A percentile compares a stretch with the other conserved stretches of the same genome.
Evolutionary conservation across 2,888 invertebrate genomes (phyloP).

Genomic region (Lomographa bimaculata): DNA sequence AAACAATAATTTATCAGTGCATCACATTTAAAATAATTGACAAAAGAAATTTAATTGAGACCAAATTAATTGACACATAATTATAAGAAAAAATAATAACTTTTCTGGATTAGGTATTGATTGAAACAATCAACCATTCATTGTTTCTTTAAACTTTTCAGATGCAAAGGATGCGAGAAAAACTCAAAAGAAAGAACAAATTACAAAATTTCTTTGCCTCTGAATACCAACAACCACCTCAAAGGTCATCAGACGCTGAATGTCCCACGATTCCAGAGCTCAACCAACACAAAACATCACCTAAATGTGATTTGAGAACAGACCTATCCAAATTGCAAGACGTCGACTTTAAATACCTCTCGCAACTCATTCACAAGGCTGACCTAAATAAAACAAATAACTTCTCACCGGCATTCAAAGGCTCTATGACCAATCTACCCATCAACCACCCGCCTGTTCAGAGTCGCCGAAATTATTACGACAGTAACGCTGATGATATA

Average conservation of each 20-base stretch:
- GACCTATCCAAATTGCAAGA: constrained; percentile 37
- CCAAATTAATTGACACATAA: too few relatives aligned
- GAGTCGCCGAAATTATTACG: constrained; percentile 36
- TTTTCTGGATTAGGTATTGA: too few relatives aligned
- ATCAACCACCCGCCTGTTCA: constrained; percentile 13
- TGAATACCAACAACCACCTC: constrained; percentile 31
- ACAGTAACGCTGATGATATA: constrained; percentile 8
- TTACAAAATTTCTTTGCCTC: constrained; percentile 29
- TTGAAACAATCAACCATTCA: too few relatives aligned
- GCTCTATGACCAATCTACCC: constrained; percentile 4
- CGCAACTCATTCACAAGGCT: constrained; percentile 64
- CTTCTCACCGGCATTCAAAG: background rate
- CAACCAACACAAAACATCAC: background rate
- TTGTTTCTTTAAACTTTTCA: constrained; percentile 34
- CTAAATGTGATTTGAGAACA: constrained; percentile 21
- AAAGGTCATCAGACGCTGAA: too few relatives aligned
- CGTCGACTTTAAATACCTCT: constrained; percentile 68
- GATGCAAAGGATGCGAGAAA: constrained; percentile 44
- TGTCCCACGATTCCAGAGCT: constrained; percentile 1
- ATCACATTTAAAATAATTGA: too few relatives aligned
- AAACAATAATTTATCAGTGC: too few relatives aligned
- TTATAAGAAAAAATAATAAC: too few relatives aligned
- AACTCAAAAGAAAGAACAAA: constrained; percentile 39
- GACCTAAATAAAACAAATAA: constrained; percentile 42
- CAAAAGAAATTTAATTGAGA: too few relatives aligned